Evolutionary conservation across 2,888 invertebrate species (phyloP).

Genomic region (Bombylius discolor): DNA sequence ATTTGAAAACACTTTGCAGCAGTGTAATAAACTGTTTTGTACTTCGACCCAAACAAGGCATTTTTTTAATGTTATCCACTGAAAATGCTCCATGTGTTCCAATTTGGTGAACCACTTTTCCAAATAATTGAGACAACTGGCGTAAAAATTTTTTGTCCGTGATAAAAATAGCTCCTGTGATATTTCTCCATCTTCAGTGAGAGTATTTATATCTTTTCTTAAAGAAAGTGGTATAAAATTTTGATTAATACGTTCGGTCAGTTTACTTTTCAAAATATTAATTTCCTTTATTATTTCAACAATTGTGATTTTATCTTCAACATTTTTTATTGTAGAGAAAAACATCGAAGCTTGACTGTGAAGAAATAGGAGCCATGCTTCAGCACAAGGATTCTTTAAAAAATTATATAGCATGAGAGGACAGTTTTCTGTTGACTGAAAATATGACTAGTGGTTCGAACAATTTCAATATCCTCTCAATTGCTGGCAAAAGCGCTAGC

Average conservation of each 20-base stretch:
- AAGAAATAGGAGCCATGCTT: slow-evolving; percentile 2
- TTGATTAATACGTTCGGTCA: background rate
- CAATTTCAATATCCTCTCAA: slow-evolving; percentile 4
- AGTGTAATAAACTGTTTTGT: background rate
- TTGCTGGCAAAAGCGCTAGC: slow-evolving; percentile 3
- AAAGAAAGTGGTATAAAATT: background rate
- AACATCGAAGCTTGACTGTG: slow-evolving; percentile 3
- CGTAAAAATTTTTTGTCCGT: background rate
- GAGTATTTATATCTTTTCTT: background rate
- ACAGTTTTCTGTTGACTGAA: slow-evolving; percentile 2
- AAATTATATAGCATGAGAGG: slow-evolving; percentile 1
- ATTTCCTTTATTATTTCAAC: background rate
- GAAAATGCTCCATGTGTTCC: slow-evolving; percentile 2
- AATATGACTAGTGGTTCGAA: slow-evolving; percentile 2
- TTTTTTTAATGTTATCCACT: slow-evolving; percentile 2
- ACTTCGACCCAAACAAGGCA: slow-evolving; percentile 1
- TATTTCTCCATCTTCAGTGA: background rate
- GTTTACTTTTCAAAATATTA: background rate
- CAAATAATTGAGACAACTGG: slow-evolving; percentile 3
- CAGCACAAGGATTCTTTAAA: background rate
- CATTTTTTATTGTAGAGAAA: background rate
- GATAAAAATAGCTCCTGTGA: background rate
- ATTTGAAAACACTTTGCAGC: no score
- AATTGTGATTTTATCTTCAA: slow-evolving; percentile 1
- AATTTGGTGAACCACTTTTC: slow-evolving; percentile 1